phyloP scores from a whole-genome alignment of 2,888 invertebrate species.

The Pyrocoelia pectoralis region DNA sequence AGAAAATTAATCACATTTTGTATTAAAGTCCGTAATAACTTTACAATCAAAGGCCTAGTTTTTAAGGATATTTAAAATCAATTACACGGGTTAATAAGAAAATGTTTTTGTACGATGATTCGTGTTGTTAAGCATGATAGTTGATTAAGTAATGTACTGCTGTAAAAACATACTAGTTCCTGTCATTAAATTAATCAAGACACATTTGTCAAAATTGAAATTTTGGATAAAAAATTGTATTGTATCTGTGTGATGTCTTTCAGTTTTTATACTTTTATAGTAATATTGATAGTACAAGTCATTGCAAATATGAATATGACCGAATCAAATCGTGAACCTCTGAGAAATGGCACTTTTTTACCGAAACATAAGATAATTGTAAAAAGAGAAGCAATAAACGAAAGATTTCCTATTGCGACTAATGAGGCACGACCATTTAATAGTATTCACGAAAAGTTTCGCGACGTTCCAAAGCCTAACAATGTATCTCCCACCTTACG shows the following conservation, averaged over 20 bases:
- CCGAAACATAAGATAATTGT: neutral
- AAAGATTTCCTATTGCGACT: neutral
- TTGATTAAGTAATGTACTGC: too few relatives aligned
- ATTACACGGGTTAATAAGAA: too few relatives aligned
- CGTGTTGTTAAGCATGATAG: too few relatives aligned
- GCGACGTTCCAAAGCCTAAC: neutral
- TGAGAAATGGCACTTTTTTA: neutral
- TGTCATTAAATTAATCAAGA: conserved; percentile 13
- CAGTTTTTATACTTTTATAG: conserved; percentile 42
- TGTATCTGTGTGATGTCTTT: conserved; percentile 39
- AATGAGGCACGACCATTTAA: conserved; percentile 18
- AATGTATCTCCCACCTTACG: neutral
- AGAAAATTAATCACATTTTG: too few relatives aligned
- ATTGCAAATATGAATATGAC: conserved; percentile 10
- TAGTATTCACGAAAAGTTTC: conserved; percentile 8
- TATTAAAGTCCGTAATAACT: too few relatives aligned
- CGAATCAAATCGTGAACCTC: neutral
- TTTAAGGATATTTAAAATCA: too few relatives aligned
- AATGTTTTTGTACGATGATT: too few relatives aligned
- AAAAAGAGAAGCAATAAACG: conserved; percentile 11
- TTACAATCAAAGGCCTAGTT: too few relatives aligned
- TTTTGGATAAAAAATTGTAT: conserved; percentile 25
- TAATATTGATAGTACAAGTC: conserved; percentile 40
- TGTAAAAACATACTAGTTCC: neutral
- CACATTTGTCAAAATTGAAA: conserved; percentile 38